Evolutionary conservation across 2,888 invertebrate species (phyloP).

Genomic region (Amaurobius ferox): DNA sequence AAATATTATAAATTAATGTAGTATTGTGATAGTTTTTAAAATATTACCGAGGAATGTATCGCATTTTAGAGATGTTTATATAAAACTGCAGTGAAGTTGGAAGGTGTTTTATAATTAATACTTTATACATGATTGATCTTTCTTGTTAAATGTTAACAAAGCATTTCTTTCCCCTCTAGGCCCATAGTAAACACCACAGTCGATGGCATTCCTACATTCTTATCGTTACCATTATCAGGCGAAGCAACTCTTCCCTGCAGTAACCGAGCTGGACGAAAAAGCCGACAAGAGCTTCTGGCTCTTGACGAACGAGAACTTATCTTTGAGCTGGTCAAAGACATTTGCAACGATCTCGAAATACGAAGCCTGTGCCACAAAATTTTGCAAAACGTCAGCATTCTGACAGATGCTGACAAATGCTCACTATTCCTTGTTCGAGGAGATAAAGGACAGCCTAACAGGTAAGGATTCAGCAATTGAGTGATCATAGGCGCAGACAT

Average conservation of each 20-base stretch:
- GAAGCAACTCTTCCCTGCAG: conserved; percentile 81
- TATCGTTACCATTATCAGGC: conserved; percentile 82
- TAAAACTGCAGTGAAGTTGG: too few relatives aligned
- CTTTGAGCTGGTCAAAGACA: conserved; percentile 97
- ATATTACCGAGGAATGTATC: too few relatives aligned
- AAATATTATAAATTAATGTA: too few relatives aligned
- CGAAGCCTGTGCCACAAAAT: conserved; percentile 96
- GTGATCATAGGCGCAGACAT: too few relatives aligned
- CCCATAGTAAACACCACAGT: conserved; percentile 92
- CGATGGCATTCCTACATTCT: conserved; percentile 95
- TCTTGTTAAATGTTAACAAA: too few relatives aligned
- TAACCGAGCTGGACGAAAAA: conserved; percentile 52
- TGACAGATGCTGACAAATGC: conserved; percentile 93
- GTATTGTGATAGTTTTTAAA: too few relatives aligned
- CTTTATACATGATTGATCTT: too few relatives aligned
- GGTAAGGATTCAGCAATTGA: too few relatives aligned
- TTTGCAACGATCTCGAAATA: conserved; percentile 96
- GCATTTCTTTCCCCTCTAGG: conserved; percentile 77
- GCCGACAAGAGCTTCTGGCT: conserved; percentile 83
- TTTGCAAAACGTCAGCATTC: conserved; percentile 91
- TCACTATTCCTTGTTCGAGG: conserved; percentile 86
- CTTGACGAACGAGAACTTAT: conserved; percentile 95
- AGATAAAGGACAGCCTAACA: conserved; percentile 79
- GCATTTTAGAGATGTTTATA: too few relatives aligned
- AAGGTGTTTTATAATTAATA: too few relatives aligned